Percentiles rank a stretch among this genome's conserved stretches.
Conservation (phyloP, 2,113 vertebrate species). For the Pygathrix nemaeus region DNA sequence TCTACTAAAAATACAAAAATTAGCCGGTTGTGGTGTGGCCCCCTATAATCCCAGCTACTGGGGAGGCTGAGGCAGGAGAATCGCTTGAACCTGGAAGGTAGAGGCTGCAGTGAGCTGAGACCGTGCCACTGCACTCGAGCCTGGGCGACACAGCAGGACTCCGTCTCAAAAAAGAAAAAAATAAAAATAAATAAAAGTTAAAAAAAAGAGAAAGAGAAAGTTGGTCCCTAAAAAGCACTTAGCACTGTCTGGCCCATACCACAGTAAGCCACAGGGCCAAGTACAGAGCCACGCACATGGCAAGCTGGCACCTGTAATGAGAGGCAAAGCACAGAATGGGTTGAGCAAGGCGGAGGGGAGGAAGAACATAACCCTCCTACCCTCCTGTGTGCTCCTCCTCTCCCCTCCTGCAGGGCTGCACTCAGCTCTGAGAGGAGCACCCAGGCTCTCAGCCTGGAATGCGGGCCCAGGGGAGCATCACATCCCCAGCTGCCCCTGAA, state of each 20-base stretch:
- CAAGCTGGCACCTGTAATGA: background rate
- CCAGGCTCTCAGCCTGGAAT: slow-evolving; percentile 42
- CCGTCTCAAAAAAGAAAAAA: background rate
- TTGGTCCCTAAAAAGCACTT: background rate
- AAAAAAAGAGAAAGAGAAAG: background rate
- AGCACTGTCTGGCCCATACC: background rate
- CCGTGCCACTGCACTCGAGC: no score
- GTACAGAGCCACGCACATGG: background rate
- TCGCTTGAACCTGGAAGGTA: no score
- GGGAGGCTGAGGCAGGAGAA: no score
- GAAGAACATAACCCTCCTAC: background rate
- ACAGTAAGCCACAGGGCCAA: background rate
- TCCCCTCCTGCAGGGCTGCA: background rate
- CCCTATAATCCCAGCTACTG: no score
- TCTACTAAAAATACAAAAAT: no score
- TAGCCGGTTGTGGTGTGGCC: no score
- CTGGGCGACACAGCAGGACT: no score
- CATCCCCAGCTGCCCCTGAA: slow-evolving; percentile 69
- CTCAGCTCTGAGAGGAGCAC: slow-evolving; percentile 41
- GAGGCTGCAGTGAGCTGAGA: no score
- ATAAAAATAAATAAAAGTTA: background rate
- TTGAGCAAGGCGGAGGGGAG: background rate
- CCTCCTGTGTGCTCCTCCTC: background rate
- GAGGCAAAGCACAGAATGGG: background rate
- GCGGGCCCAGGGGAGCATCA: slow-evolving; percentile 30